Percentiles rank a stretch among this genome's conserved stretches.
These are phyloP conservation scores for Andrena camellia DNA, from an alignment of 2,888 invertebrate species.

Conservation along the genomic window DNA sequence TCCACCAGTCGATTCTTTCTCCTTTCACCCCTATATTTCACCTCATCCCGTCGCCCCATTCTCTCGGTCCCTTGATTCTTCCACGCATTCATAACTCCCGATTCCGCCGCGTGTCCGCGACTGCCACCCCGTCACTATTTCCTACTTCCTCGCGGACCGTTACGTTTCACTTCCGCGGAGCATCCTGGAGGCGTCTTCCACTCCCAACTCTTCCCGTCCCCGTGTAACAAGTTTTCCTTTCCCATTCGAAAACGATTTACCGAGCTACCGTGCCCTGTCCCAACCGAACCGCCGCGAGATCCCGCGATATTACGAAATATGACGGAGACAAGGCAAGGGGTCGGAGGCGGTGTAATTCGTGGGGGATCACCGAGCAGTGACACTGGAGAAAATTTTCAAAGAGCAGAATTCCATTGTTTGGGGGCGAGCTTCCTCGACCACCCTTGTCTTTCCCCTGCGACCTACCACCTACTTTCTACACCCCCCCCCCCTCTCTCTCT, in stretches of 20 bases:
- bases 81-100: slow-evolving; percentile 19
- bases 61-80: background rate
- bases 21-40: background rate
- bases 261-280: slow-evolving; percentile 21
- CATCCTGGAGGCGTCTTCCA: slow-evolving; percentile 14
- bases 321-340: background rate
- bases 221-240: slow-evolving; percentile 45
- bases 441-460: slow-evolving; percentile 9
- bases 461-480: slow-evolving; percentile 8
- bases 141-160: slow-evolving; percentile 17
- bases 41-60: background rate
- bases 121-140: slow-evolving; percentile 22
- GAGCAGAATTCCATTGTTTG: slow-evolving; percentile 56
- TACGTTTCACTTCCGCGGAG: slow-evolving; percentile 44
- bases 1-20: background rate
- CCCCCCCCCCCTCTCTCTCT: background rate
- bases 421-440: slow-evolving; percentile 2
- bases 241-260: slow-evolving; percentile 52
- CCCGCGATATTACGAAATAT: slow-evolving; percentile 46
- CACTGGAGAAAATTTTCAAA: slow-evolving; percentile 45
- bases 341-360: slow-evolving; percentile 37
- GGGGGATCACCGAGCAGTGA: slow-evolving; percentile 41
- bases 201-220: slow-evolving; percentile 14
- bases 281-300: slow-evolving; percentile 22
- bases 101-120: slow-evolving; percentile 5